These are phyloP conservation scores for Aselliscus stoliczkanus DNA, from an alignment of 2,797 vertebrate species.

Conservation along the genomic window DNA sequence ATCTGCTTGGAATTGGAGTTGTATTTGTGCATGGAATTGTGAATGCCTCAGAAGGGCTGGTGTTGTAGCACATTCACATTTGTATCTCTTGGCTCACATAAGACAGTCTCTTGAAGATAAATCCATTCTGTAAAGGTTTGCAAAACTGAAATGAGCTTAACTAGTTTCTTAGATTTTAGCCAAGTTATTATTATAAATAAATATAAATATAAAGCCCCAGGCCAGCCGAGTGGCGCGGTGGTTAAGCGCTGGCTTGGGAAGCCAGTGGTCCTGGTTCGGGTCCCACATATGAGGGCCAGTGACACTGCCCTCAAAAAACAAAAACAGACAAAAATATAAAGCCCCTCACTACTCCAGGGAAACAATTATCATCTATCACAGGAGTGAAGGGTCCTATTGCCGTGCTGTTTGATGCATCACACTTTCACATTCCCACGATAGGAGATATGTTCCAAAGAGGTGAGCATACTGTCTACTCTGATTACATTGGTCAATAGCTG, in stretches of 20 bases:
- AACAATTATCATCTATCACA: neutral
- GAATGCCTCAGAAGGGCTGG: neutral
- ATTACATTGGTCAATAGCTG: neutral
- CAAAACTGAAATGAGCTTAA: constrained; percentile 14
- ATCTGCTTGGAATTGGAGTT: constrained; percentile 16
- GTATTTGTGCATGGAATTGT: neutral
- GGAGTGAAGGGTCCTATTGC: neutral
- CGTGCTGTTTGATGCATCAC: constrained; percentile 5
- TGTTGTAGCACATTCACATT: neutral
- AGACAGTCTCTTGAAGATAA: neutral
- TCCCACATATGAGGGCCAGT: no score
- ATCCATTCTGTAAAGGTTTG: neutral
- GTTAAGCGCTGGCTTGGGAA: no score
- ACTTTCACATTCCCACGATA: neutral
- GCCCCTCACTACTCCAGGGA: neutral
- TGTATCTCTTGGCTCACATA: neutral
- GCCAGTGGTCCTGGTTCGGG: no score
- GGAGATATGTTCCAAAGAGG: constrained; percentile 1
- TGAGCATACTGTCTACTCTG: neutral
- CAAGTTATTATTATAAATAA: neutral
- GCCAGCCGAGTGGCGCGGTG: no score
- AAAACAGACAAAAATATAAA: no score
- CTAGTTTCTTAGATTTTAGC: neutral
- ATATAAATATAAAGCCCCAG: no score
- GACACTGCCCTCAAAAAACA: no score